Conservation (phyloP, 1,140 invertebrate genomes). For the Colletes gigas region DNA sequence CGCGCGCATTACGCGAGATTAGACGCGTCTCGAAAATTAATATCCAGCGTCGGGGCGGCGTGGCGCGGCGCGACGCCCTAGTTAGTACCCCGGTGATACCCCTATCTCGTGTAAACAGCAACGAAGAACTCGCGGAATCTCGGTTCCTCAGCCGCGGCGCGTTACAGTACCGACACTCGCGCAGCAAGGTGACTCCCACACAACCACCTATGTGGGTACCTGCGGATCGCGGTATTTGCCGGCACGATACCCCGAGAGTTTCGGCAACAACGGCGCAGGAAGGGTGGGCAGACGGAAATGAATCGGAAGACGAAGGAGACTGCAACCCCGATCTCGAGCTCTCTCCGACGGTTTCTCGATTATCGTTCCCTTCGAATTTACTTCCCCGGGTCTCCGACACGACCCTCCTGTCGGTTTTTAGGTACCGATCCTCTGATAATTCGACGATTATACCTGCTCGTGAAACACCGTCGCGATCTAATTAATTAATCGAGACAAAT, state of each 20-base stretch:
- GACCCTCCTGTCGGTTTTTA: too few relatives aligned
- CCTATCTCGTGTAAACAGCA: constrained; percentile 71
- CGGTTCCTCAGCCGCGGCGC: constrained; percentile 46
- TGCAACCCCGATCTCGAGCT: background rate
- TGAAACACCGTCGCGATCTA: too few relatives aligned
- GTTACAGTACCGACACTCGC: constrained; percentile 33
- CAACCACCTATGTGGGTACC: background rate
- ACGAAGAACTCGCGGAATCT: constrained; percentile 62
- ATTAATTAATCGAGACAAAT: too few relatives aligned
- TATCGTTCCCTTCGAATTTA: background rate
- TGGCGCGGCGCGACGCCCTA: constrained; percentile 37
- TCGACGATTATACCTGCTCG: too few relatives aligned
- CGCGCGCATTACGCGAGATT: constrained; percentile 75
- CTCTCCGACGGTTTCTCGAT: background rate
- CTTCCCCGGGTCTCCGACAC: too few relatives aligned
- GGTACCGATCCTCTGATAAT: too few relatives aligned
- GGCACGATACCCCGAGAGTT: constrained; percentile 4
- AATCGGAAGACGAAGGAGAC: constrained; percentile 2
- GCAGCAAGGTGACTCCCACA: background rate
- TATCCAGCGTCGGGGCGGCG: constrained; percentile 60
- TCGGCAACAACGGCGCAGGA: background rate
- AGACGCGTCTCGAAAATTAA: constrained; percentile 76
- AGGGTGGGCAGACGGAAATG: background rate
- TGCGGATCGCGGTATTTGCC: constrained; percentile 23
- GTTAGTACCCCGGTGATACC: constrained; percentile 67